phyloP scores from a whole-genome alignment of 2,797 vertebrate species.

The Phrynocephalus guinanensis region DNA sequence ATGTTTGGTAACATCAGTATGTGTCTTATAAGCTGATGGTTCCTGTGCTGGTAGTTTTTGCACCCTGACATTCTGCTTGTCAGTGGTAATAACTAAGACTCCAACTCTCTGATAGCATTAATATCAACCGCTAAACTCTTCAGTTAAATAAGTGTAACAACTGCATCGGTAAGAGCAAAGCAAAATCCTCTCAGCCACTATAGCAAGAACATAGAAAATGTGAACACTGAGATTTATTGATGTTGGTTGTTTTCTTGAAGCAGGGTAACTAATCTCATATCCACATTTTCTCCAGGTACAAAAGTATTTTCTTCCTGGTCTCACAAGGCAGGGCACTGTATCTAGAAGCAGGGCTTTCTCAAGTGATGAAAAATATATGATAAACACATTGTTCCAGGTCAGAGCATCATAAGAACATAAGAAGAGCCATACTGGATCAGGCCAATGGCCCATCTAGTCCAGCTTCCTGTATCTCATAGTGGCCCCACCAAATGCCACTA shows the following conservation, averaged over 20 bases:
- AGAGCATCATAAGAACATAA: too few species aligned
- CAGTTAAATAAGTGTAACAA: neutral
- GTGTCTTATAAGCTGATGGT: neutral
- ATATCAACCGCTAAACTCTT: neutral
- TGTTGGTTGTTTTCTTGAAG: conserved; percentile 26
- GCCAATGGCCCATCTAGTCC: too few species aligned
- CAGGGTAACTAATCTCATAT: rapidly evolving
- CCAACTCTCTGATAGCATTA: neutral
- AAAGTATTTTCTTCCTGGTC: neutral
- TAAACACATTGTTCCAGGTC: too few species aligned
- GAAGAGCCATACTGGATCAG: too few species aligned
- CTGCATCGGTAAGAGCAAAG: conserved; percentile 12
- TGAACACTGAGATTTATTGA: rapidly evolving
- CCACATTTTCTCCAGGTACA: conserved; percentile 15
- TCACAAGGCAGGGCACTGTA: too few species aligned
- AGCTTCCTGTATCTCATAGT: too few species aligned
- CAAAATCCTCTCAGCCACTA: neutral
- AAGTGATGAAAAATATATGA: neutral
- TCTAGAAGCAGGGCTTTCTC: too few species aligned
- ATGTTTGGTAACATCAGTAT: neutral
- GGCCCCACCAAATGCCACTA: too few species aligned
- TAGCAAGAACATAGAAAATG: neutral
- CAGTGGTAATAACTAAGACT: conserved; percentile 14
- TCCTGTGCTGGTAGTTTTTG: neutral
- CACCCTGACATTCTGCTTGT: neutral